Conservation (phyloP, 1,140 invertebrate species). For the Euborellia annulipes region DNA sequence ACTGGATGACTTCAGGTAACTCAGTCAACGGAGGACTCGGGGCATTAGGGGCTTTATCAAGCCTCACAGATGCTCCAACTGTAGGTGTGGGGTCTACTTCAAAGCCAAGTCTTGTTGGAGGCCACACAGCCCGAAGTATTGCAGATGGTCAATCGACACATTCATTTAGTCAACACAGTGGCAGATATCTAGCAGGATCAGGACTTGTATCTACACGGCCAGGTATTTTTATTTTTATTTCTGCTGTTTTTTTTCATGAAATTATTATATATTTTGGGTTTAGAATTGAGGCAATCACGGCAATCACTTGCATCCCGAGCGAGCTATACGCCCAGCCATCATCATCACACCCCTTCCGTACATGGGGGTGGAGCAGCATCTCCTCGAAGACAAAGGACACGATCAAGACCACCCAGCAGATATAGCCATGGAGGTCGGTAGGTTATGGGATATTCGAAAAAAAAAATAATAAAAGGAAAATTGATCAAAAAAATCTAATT, state of each 20-base stretch:
- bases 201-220: constrained; percentile 62
- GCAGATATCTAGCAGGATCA: constrained; percentile 47
- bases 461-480: too few relatives aligned
- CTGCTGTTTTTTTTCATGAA: background rate
- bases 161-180: constrained; percentile 66
- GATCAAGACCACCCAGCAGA: constrained; percentile 33
- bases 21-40: too few relatives aligned
- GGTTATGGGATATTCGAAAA: too few relatives aligned
- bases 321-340: constrained; percentile 35
- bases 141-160: constrained; percentile 74
- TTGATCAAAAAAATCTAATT: too few relatives aligned
- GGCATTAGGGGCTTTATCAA: too few relatives aligned
- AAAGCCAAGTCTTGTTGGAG: background rate
- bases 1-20: too few relatives aligned
- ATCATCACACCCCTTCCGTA: constrained; percentile 21
- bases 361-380: constrained; percentile 35
- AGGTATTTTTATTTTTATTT: constrained; percentile 31
- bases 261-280: too few relatives aligned
- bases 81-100: background rate
- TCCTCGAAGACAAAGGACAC: constrained; percentile 43
- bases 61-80: background rate
- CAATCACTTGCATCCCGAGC: constrained; percentile 60
- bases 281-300: constrained; percentile 64
- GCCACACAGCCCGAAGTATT: constrained; percentile 34
- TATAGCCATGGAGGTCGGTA: constrained; percentile 34